Percentiles rank a stretch among this genome's conserved stretches.
Evolutionary conservation across 2,113 vertebrate genomes (phyloP).

Genomic region (Ochotona curzoniae): DNA sequence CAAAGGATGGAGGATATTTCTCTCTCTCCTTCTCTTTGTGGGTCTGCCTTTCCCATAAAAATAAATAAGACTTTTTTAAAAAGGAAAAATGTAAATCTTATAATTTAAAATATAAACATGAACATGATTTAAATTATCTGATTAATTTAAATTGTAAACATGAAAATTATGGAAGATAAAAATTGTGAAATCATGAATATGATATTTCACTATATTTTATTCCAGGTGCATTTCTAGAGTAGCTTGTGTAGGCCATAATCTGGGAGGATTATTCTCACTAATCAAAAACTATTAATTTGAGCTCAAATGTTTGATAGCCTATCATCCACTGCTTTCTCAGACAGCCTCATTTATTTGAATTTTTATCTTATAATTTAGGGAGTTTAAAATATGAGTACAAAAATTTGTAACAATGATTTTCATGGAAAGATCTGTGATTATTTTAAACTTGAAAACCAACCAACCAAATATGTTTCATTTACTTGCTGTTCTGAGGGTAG

Average conservation of each 20-base stretch:
- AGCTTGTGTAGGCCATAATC: background rate
- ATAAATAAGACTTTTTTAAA: no score
- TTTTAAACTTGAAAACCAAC: background rate
- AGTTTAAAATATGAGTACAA: background rate
- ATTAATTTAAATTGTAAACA: background rate
- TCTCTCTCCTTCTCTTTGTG: no score
- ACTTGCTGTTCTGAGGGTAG: background rate
- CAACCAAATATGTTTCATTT: background rate
- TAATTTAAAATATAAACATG: background rate
- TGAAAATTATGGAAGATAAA: background rate
- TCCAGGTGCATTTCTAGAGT: conserved; percentile 8
- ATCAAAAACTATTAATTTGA: conserved; percentile 11
- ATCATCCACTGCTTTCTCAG: background rate
- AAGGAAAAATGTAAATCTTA: background rate
- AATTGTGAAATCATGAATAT: background rate
- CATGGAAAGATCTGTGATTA: background rate
- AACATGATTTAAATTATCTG: background rate
- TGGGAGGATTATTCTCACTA: background rate
- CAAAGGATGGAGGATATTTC: no score
- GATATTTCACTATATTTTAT: background rate
- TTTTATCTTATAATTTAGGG: background rate
- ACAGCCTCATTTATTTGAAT: background rate
- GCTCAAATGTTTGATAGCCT: background rate
- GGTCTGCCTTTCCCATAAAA: no score
- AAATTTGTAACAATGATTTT: conserved; percentile 39